phyloP scores from a whole-genome alignment of 2,797 vertebrate species.

The Argya squamiceps region DNA sequence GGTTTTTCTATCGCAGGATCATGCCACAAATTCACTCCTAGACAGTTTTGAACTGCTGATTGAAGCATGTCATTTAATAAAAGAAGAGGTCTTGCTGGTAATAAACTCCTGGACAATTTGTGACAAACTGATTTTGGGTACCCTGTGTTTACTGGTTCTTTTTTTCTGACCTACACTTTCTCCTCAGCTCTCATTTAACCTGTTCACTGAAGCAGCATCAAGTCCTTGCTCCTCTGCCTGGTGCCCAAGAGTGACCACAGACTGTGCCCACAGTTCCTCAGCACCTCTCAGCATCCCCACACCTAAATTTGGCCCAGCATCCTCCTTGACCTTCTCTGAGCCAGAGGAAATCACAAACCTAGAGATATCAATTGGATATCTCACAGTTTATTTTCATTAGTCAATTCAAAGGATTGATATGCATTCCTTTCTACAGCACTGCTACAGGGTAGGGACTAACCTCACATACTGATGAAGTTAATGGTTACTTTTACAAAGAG shows the following conservation, averaged over 20 bases:
- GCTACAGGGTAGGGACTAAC: neutral
- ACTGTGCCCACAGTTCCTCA: neutral
- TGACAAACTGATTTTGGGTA: neutral
- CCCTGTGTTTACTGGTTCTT: neutral
- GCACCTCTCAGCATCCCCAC: rapidly evolving
- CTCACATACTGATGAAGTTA: neutral
- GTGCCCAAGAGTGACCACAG: neutral
- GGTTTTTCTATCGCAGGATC: neutral
- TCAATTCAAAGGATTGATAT: neutral
- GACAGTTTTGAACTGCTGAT: neutral
- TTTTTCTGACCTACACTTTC: neutral
- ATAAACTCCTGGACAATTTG: neutral
- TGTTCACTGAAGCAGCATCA: neutral
- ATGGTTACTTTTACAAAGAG: neutral
- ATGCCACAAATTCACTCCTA: neutral
- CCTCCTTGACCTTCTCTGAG: neutral
- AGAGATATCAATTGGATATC: neutral
- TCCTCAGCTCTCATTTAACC: neutral
- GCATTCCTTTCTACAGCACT: neutral
- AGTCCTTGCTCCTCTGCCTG: neutral
- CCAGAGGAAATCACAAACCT: neutral
- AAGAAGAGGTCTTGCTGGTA: neutral
- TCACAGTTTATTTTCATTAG: neutral
- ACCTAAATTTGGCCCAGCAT: neutral
- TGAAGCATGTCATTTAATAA: neutral